Evolutionary conservation across 1,140 invertebrate species (phyloP).

Genomic region (Euwallacea similis): DNA sequence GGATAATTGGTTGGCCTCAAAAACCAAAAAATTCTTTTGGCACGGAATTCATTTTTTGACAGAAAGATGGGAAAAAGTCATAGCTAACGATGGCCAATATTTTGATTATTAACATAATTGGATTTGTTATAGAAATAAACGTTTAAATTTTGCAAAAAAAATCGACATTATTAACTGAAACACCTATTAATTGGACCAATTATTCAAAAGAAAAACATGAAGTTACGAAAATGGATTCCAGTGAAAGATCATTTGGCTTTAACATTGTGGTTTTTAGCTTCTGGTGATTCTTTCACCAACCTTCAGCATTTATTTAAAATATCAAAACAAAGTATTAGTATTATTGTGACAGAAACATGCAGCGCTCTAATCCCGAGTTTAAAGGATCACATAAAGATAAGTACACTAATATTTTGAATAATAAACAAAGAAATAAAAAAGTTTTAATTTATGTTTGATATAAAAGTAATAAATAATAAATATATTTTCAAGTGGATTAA

Average conservation of each 20-base stretch:
- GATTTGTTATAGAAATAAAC: too few relatives aligned
- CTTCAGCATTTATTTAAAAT: neutral
- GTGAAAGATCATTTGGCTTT: neutral
- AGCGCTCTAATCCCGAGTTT: neutral
- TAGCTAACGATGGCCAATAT: too few relatives aligned
- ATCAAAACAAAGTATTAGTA: neutral
- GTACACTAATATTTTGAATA: constrained; percentile 1
- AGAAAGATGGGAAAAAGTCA: too few relatives aligned
- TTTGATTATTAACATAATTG: too few relatives aligned
- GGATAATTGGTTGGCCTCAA: too few relatives aligned
- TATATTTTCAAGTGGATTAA: constrained; percentile 3
- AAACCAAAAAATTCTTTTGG: too few relatives aligned
- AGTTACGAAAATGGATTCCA: neutral
- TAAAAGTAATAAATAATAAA: constrained; percentile 1
- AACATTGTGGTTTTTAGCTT: neutral
- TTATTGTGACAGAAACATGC: neutral
- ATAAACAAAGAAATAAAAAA: constrained; percentile 2
- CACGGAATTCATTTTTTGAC: too few relatives aligned
- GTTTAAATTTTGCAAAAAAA: too few relatives aligned
- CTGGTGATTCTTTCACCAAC: neutral
- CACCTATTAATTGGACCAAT: too few relatives aligned
- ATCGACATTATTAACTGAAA: too few relatives aligned
- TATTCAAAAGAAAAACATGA: neutral
- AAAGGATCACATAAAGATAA: neutral
- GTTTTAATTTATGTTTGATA: neutral